These are phyloP conservation scores for Molanna angustata DNA, from an alignment of 2,888 invertebrate species.

Conservation along the genomic window DNA sequence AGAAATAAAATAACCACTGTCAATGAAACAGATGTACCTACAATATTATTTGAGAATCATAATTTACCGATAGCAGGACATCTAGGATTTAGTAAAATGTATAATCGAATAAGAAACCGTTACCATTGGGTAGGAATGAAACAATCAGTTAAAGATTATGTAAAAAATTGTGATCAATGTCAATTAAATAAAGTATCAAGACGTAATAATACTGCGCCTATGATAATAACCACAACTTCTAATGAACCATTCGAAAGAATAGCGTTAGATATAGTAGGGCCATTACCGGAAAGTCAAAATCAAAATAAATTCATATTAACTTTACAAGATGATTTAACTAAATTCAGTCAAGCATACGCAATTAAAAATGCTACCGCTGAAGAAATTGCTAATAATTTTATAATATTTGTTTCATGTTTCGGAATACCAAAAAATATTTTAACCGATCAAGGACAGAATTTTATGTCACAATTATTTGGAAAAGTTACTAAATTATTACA, in stretches of 20 bases:
- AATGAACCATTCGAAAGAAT: constrained; percentile 36
- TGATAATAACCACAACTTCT: constrained; percentile 38
- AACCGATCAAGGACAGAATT: constrained; percentile 41
- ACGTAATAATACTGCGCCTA: constrained; percentile 34
- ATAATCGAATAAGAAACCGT: constrained; percentile 34
- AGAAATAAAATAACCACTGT: constrained; percentile 17
- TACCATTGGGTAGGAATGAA: constrained; percentile 38
- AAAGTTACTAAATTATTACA: constrained; percentile 37
- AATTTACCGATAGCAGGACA: constrained; percentile 30
- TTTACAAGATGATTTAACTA: constrained; percentile 36
- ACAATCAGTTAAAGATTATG: constrained; percentile 36
- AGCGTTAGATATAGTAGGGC: constrained; percentile 37
- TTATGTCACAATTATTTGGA: constrained; percentile 38
- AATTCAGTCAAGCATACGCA: constrained; percentile 35
- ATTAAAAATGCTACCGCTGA: constrained; percentile 36
- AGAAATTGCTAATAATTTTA: constrained; percentile 36
- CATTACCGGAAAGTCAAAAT: constrained; percentile 34
- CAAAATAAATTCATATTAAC: constrained; percentile 36
- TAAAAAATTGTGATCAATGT: constrained; percentile 36
- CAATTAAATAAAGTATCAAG: constrained; percentile 36
- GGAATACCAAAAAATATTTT: constrained; percentile 39
- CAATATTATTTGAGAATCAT: constrained; percentile 30
- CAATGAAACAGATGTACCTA: constrained; percentile 8
- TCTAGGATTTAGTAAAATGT: constrained; percentile 33
- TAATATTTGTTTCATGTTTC: constrained; percentile 38